A percentile compares a stretch with the other conserved stretches of the same genome.
phyloP scores from a whole-genome alignment of 2,797 vertebrate genomes.

The Lutra lutra region DNA sequence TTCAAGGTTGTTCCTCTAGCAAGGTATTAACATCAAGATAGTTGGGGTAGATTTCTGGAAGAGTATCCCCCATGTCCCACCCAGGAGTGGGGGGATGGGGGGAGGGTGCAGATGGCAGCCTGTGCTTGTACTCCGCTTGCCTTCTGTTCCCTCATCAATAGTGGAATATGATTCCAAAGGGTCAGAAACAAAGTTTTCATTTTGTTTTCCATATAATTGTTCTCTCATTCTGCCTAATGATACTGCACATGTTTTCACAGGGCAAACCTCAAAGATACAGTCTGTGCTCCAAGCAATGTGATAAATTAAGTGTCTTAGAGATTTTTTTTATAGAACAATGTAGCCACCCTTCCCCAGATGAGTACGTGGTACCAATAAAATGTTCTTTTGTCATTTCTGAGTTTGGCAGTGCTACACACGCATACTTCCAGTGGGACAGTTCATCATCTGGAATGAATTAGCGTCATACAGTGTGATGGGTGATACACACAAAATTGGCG shows the following conservation, averaged over 20 bases:
- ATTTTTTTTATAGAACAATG: background rate
- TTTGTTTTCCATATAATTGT: background rate
- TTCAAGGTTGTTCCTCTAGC: too few species aligned
- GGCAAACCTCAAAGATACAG: background rate
- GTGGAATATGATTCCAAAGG: background rate
- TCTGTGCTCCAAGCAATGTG: background rate
- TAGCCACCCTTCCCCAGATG: background rate
- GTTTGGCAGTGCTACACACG: background rate
- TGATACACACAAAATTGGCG: background rate
- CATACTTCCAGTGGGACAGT: background rate
- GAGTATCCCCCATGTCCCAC: too few species aligned
- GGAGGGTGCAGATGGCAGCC: too few species aligned
- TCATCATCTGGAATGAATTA: slow-evolving; percentile 29
- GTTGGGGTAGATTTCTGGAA: too few species aligned
- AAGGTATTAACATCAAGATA: too few species aligned
- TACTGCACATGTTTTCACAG: background rate
- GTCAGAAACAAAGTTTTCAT: background rate
- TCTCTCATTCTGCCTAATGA: background rate
- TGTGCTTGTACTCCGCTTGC: too few species aligned
- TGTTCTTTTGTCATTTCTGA: background rate
- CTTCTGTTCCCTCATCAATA: too few species aligned
- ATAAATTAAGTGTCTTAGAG: background rate
- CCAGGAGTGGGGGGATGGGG: too few species aligned
- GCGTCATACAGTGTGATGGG: background rate
- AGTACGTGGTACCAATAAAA: background rate